Evolutionary conservation across 2,797 vertebrate species (phyloP), one percentile per base, ranked within the genome.

Genomic region (Labeo calbasu): DNA sequence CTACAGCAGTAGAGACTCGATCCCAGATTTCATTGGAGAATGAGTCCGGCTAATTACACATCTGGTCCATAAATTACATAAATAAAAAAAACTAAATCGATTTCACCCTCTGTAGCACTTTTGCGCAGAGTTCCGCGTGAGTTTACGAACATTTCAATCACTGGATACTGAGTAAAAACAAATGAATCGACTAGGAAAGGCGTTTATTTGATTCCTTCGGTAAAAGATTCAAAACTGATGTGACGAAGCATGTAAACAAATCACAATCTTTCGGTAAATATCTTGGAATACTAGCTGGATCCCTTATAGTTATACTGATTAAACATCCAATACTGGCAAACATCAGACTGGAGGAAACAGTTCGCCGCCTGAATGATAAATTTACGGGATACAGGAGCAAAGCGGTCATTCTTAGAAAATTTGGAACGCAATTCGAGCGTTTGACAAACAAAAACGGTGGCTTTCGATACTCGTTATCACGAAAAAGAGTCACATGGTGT

Each of bases 1-100:
- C 91, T 93, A 95, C 94, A 95, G 93, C 93, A 95, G 93, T 94
- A 93, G 81, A 94, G 94, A 94, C 92, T 88, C 89, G 70, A 92
- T 92, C 93, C 86, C 89, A 51, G 65, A 88, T 88, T 85, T 86
- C 69, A 48, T 86, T 87, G 86, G 88, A 88, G 92, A 68, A 21
- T 6, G 70, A 90, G 87, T 93, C 88, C 83, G 83, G 87, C 89
- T 91, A 93, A 77, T 82, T 89, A 91, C 79, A 87, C 80, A 92
- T 92, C 90, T 91, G 92, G 91, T 91, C 92, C 91, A 94, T 94
- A 94, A 94, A 93, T 94, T 93, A 93, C 87, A 93, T 90, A 96
- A 95, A 93, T 87, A 91, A 92, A 51, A 88, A 88, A 84, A 83
- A 7, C 66, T 0, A 32, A 17, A 83, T 73, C 11, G 28, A 86